phyloP scores from a whole-genome alignment of 2,888 invertebrate genomes.

The Fabriciana adippe region DNA sequence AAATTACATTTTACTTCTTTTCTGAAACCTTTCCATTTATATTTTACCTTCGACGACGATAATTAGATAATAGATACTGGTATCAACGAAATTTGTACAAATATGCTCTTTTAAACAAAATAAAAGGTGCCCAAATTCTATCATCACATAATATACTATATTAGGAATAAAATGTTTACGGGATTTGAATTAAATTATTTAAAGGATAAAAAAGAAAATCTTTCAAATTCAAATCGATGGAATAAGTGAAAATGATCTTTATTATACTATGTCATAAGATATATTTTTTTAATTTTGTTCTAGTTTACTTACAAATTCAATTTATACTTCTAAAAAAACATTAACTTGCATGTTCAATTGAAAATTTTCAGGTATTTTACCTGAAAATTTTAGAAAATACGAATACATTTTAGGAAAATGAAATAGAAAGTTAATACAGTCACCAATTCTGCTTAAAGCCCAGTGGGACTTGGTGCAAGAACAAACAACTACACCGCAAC shows the following conservation, averaged over 20 bases:
- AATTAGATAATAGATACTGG: neutral
- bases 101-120: slow-evolving; percentile 1
- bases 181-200: too few relatives aligned
- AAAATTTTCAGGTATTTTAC: too few relatives aligned
- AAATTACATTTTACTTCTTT: neutral
- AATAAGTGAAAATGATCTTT: too few relatives aligned
- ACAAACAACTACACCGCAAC: slow-evolving; percentile 10
- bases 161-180: neutral
- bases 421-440: neutral
- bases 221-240: too few relatives aligned
- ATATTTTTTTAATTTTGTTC: too few relatives aligned
- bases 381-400: too few relatives aligned
- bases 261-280: too few relatives aligned
- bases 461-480: slow-evolving; percentile 14
- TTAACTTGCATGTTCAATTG: too few relatives aligned
- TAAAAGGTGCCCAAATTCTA: neutral
- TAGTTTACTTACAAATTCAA: too few relatives aligned
- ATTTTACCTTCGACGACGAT: slow-evolving; percentile 1
- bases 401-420: neutral
- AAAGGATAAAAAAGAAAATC: too few relatives aligned
- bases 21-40: neutral
- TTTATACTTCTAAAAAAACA: too few relatives aligned
- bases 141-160: neutral
- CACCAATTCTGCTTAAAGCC: neutral
- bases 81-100: neutral